Evolutionary conservation across 2,113 vertebrate species (phyloP).

Genomic region (Rhadina sibilatrix): DNA sequence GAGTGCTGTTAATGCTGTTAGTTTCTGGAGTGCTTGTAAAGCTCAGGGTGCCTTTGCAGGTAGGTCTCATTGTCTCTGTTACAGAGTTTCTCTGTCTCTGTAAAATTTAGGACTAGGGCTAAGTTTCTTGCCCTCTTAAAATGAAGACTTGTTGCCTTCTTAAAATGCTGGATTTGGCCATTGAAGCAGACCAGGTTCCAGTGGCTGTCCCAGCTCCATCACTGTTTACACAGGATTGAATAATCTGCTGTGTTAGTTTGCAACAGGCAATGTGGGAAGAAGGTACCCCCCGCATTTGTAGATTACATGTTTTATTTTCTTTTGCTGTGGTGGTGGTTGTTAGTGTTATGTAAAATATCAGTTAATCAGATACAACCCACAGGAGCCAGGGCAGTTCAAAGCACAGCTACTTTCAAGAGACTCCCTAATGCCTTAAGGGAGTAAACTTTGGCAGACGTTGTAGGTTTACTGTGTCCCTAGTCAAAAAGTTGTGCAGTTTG

Average conservation of each 20-base stretch:
- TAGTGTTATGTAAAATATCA: not conserved
- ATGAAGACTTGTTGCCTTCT: not conserved
- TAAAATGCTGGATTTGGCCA: not conserved
- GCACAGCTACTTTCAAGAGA: not conserved
- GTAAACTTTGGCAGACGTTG: not conserved
- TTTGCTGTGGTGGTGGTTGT: not conserved
- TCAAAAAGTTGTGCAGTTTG: not conserved
- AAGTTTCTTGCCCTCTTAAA: not conserved
- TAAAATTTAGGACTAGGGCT: not conserved
- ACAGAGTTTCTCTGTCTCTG: not conserved
- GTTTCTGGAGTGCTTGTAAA: not conserved
- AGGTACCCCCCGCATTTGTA: not conserved
- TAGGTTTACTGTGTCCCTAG: not conserved
- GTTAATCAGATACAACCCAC: not conserved
- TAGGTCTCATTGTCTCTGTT: not conserved
- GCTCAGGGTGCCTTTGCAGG: not conserved
- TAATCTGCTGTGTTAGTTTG: not conserved
- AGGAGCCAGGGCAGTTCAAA: not conserved
- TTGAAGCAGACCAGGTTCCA: not conserved
- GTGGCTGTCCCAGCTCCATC: not conserved
- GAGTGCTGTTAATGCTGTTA: not conserved
- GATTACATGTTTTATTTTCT: constrained; percentile 4
- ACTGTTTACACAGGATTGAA: not conserved
- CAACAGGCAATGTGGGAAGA: not conserved
- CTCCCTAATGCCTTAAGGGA: not conserved